A percentile compares a stretch with the other conserved stretches of the same genome.
Evolutionary conservation across 2,113 vertebrate genomes (phyloP).

Genomic region (Etheostoma cragini): DNA sequence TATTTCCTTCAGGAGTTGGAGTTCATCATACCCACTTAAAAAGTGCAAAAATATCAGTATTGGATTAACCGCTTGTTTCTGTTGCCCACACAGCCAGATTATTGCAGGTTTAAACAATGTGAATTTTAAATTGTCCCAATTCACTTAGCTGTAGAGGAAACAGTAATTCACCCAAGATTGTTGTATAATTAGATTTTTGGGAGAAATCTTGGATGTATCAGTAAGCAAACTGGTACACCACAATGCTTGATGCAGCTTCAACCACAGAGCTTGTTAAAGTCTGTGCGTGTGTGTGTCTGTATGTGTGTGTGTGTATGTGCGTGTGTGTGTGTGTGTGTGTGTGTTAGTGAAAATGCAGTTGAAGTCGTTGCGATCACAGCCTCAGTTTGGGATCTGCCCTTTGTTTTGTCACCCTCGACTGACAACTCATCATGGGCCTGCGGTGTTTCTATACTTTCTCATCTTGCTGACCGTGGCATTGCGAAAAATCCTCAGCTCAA

Average conservation of each 20-base stretch:
- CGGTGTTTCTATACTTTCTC: conserved; percentile 9
- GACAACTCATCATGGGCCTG: conserved; percentile 5
- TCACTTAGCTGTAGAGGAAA: background rate
- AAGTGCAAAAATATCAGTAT: background rate
- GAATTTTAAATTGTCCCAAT: background rate
- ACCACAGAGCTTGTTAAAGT: background rate
- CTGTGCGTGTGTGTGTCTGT: conserved; percentile 1
- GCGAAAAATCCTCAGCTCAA: conserved; percentile 2
- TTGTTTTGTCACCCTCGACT: conserved; percentile 1
- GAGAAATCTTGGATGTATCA: background rate
- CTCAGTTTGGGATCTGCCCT: conserved; percentile 6
- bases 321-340: conserved; percentile 14
- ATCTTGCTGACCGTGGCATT: conserved; percentile 26
- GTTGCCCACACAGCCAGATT: background rate
- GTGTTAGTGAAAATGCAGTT: conserved; percentile 16
- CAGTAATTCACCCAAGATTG: background rate
- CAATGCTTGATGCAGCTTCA: background rate
- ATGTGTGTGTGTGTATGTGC: conserved; percentile 7
- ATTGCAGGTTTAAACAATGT: background rate
- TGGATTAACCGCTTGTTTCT: background rate
- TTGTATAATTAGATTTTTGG: background rate
- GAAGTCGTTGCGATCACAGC: conserved; percentile 18
- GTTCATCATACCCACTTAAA: background rate
- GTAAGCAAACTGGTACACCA: background rate
- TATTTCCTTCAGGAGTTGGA: background rate